phyloP scores from a whole-genome alignment of 2,113 vertebrate genomes.

The Phalacrocorax aristotelis region DNA sequence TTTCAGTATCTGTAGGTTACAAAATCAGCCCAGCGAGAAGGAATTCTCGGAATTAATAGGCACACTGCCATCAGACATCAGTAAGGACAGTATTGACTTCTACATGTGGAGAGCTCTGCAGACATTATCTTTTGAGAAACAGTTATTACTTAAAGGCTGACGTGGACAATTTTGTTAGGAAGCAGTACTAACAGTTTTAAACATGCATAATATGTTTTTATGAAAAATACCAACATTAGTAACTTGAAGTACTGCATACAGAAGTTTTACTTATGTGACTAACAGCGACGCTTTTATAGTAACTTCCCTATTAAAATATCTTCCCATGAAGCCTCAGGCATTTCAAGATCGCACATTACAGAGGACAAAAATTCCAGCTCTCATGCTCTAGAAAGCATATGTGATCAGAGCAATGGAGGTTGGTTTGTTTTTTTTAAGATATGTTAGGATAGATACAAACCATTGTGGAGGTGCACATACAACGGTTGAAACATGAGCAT shows the following conservation, averaged over 20 bases:
- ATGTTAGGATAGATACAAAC: background rate
- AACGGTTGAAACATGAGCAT: constrained; percentile 44
- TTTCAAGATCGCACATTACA: background rate
- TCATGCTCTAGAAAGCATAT: background rate
- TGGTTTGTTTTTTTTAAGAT: background rate
- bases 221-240: background rate
- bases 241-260: background rate
- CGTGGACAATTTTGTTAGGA: background rate
- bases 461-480: background rate
- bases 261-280: background rate
- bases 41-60: background rate
- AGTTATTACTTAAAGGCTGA: background rate
- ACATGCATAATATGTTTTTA: background rate
- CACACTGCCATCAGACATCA: background rate
- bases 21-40: background rate
- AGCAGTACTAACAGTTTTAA: background rate
- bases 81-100: background rate
- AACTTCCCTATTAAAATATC: constrained; percentile 3
- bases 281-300: background rate
- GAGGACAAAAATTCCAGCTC: background rate
- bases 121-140: background rate
- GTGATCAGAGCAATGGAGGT: background rate
- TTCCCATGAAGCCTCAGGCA: background rate
- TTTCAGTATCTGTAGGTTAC: background rate
- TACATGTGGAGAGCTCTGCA: background rate